Evolutionary conservation across 2,113 vertebrate genomes (phyloP), one percentile per base, ranked within the genome.

Genomic region (Sebastes schlegelii): DNA sequence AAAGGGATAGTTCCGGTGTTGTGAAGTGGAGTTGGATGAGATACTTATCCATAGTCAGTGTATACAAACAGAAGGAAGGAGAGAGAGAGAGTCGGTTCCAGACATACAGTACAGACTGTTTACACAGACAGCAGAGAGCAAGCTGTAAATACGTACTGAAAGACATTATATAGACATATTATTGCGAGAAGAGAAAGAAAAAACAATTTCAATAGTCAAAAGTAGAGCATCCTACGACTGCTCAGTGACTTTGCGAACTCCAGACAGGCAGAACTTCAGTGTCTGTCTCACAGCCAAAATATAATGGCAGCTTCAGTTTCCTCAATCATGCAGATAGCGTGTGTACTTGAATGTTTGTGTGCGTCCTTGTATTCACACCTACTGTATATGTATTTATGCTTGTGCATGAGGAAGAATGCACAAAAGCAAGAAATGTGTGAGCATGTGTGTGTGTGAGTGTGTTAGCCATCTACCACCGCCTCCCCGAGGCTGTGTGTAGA

Each of bases 401-500:
- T 51, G 70, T 63, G 57, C 63, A 40, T 81, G 74, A 71, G 54
- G 8, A 76, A 1, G 42, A 82, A 34, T 3, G 13, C 42, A 8
- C 7, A 8, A 26, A 26, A 4, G 64, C 46, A 54, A 42, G 8
- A 34, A 55, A n/a, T 54, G 40, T 45, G 55, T 49, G 49, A 66
- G 73, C 40, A 67, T 51, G 52, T 67, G 72, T 51, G 52, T 67
- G 85, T 82, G 23, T 58, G 61, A 19, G 57, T 62, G 73, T 67
- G 60, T 78, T 57, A 83, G 34, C 74, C 64, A 80, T 76, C 77
- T 65, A 74, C 72, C 55, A 73, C 66, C n/a, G 17, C 69, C 69
- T 78, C 77, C 88, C 83, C 5, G 45, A 75, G 87, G 86, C 88
- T 84, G 85, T 78, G 85, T 87, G 88, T 86, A 77, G 83, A 87